phyloP scores from a whole-genome alignment of 2,797 vertebrate species.

The Sebastes wilsoni region DNA sequence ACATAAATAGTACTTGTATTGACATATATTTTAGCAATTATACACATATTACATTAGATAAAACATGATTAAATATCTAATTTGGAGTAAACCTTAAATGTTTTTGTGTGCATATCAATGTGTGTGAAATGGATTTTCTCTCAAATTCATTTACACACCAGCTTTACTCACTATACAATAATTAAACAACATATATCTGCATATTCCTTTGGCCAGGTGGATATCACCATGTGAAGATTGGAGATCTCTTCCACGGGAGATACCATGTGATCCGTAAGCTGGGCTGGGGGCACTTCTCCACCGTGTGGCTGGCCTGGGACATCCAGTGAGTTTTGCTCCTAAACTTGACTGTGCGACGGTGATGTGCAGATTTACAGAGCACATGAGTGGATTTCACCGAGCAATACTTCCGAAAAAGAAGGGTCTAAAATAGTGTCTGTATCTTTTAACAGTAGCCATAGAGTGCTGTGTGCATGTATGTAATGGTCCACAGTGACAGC shows the following conservation, averaged over 20 bases:
- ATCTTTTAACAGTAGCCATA: not conserved
- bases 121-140: not conserved
- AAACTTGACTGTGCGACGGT: not conserved
- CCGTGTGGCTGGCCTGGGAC: constrained; percentile 98
- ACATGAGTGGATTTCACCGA: not conserved
- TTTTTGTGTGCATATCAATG: not conserved
- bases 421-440: not conserved
- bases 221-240: constrained; percentile 97
- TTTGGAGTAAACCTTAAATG: not conserved
- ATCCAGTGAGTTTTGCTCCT: constrained; percentile 87
- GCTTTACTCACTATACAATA: not conserved
- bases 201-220: constrained; percentile 81
- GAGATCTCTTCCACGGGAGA: constrained; percentile 92
- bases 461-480: not conserved
- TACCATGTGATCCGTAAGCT: constrained; percentile 98
- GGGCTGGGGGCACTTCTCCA: constrained; percentile 99
- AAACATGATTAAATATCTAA: not conserved
- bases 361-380: not conserved
- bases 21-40: not conserved
- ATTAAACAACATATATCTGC: not conserved
- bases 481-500: not conserved
- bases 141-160: not conserved
- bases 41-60: not conserved
- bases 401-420: not conserved
- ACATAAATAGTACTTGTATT: not conserved